Percentiles rank a stretch among this genome's conserved stretches.
phyloP scores from a whole-genome alignment of 2,888 invertebrate genomes.

The Fragum whitleyi region DNA sequence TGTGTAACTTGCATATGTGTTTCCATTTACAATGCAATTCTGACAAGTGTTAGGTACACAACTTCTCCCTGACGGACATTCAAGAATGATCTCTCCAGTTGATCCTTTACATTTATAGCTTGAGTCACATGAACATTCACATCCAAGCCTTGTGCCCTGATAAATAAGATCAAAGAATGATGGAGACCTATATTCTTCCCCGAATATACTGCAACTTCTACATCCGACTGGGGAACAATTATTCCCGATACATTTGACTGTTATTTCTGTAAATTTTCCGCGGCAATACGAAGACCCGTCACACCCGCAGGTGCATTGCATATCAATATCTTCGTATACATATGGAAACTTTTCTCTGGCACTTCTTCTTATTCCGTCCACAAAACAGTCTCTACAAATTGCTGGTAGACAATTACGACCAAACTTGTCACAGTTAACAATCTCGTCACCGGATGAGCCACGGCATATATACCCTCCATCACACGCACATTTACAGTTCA shows the following conservation, averaged over 20 bases:
- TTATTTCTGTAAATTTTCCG: constrained; percentile 36
- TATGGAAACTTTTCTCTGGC: constrained; percentile 39
- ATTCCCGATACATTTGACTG: constrained; percentile 53
- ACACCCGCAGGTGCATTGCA: constrained; percentile 66
- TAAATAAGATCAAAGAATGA: constrained; percentile 50
- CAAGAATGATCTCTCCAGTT: constrained; percentile 21
- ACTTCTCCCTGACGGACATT: constrained; percentile 26
- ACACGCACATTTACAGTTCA: constrained; percentile 75
- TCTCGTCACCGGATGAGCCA: constrained; percentile 26
- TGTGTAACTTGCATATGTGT: constrained; percentile 61
- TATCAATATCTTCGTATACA: constrained; percentile 46
- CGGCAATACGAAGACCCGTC: constrained; percentile 66
- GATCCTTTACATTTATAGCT: constrained; percentile 61
- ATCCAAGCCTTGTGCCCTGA: constrained; percentile 58
- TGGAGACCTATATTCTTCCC: constrained; percentile 27
- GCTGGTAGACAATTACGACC: constrained; percentile 35
- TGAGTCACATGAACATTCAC: constrained; percentile 75
- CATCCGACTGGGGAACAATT: constrained; percentile 48
- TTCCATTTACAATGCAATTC: constrained; percentile 53
- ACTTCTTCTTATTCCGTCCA: constrained; percentile 58
- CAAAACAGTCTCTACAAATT: constrained; percentile 40
- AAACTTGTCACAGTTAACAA: constrained; percentile 25
- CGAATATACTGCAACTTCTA: constrained; percentile 46
- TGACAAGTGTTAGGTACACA: constrained; percentile 45
- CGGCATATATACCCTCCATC: constrained; percentile 65